Evolutionary conservation across 2,888 invertebrate species (phyloP).

Genomic region (Tridacna gigas): DNA sequence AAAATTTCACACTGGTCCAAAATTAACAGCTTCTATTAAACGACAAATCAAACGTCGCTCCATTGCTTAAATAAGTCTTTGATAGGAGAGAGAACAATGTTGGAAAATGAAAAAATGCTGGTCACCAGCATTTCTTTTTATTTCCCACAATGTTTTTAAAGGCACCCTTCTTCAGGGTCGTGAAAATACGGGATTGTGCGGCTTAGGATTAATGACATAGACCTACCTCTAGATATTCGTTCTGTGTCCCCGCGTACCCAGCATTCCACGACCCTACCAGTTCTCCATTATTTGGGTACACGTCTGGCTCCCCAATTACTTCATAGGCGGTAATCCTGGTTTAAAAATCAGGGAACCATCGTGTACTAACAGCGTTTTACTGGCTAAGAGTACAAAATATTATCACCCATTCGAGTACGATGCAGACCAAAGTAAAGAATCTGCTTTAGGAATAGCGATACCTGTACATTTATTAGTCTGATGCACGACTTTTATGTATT

Average conservation of each 20-base stretch:
- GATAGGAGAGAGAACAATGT: too few relatives aligned
- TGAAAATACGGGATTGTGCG: background rate
- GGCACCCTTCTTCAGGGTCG: background rate
- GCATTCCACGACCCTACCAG: background rate
- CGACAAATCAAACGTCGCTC: too few relatives aligned
- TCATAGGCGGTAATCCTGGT: slow-evolving; percentile 4
- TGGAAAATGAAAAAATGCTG: too few relatives aligned
- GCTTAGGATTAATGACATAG: background rate
- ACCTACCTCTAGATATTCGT: slow-evolving; percentile 6
- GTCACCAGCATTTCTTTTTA: background rate
- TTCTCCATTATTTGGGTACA: background rate
- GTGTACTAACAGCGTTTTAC: background rate
- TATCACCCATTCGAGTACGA: background rate
- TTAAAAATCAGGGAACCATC: background rate
- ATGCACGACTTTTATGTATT: background rate
- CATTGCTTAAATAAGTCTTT: too few relatives aligned
- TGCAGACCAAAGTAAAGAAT: background rate
- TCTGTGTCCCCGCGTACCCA: background rate
- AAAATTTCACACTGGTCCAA: too few relatives aligned
- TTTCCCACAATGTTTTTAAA: background rate
- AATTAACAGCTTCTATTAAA: too few relatives aligned
- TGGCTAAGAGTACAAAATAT: background rate
- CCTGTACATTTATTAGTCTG: background rate
- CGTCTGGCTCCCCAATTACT: background rate
- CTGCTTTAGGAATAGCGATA: background rate